phyloP scores from a whole-genome alignment of 2,113 vertebrate species.

The Aythya baeri region DNA sequence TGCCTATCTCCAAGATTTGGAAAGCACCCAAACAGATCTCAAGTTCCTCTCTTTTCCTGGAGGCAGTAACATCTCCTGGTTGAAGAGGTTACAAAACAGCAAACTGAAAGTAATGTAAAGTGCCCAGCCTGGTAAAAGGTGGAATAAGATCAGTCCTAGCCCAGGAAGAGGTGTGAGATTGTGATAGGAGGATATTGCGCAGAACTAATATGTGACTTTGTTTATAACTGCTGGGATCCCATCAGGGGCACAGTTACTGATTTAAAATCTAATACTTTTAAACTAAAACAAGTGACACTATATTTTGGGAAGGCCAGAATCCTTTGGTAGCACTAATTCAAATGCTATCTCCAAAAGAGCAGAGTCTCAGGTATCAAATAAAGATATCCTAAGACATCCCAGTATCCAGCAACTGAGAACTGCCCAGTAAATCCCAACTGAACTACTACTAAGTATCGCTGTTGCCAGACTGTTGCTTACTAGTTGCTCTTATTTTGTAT shows the following conservation, averaged over 20 bases:
- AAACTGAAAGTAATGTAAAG: neutral
- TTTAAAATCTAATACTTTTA: neutral
- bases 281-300: neutral
- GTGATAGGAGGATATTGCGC: neutral
- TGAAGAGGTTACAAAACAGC: slow-evolving; percentile 10
- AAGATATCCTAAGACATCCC: neutral
- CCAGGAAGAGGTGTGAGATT: neutral
- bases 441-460: neutral
- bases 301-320: neutral
- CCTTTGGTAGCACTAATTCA: neutral
- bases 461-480: neutral
- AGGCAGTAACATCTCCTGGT: slow-evolving; percentile 9
- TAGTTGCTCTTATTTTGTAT: neutral
- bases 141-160: neutral
- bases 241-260: neutral
- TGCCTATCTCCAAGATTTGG: neutral
- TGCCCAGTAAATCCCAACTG: neutral
- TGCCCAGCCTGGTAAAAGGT: neutral
- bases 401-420: neutral
- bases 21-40: neutral
- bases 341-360: neutral
- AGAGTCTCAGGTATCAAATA: neutral
- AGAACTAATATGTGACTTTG: fast-evolving
- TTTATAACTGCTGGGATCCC: neutral
- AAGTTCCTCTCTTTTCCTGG: neutral